Base-by-base conservation (phyloP, 92 coral and sea anemone species). In the Scolanthus callimorphus region DNA sequence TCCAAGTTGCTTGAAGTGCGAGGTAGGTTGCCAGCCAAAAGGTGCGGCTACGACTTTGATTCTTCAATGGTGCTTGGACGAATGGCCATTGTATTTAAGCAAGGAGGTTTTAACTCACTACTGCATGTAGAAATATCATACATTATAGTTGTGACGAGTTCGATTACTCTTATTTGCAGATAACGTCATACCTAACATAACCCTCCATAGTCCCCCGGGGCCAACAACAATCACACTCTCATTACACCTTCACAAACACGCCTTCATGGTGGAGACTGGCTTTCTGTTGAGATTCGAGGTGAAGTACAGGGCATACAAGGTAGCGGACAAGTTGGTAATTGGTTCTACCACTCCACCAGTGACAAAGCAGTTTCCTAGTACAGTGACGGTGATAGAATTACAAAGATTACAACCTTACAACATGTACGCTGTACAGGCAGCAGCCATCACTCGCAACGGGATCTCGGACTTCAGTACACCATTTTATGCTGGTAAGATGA, bases 401-500 rank as follows among this genome's bases (percentile, higher is more conserved):
- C 20, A 25, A 15, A 28, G 49, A 10, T 51, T 81, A 8, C 10
- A 44, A 4, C 19, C 51, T 2, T 81, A 67, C 68, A 62, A 77
- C 17, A 67, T 41, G 37, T 81, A 81, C 53, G 57, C 51, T 17
- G 24, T 81, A 15, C 48, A 74, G 31, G 78, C 57, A 25, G 67
- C 73, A 0, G 25, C 59, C 2, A 20, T 66, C 0, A 80, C 86
- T 13, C 11, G 17, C n/a, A 12, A 22, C 3, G 81, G 81, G 3
- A 11, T 19, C 3, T 51, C 63, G 25, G 65, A 67, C 31, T 60
- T 19, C 56, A 72, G 82, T 9, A 31, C 28, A 0, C 76, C 81
- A 3, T 65, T 80, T 3, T 60, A 51, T 23, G 60, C 65, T 48
- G 86, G 86, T 80, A 65, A 27, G 59, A 6, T n/a, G n/a, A n/a